Evolutionary conservation across 2,797 vertebrate species (phyloP).

Genomic region (Leptoclinus maculatus): DNA sequence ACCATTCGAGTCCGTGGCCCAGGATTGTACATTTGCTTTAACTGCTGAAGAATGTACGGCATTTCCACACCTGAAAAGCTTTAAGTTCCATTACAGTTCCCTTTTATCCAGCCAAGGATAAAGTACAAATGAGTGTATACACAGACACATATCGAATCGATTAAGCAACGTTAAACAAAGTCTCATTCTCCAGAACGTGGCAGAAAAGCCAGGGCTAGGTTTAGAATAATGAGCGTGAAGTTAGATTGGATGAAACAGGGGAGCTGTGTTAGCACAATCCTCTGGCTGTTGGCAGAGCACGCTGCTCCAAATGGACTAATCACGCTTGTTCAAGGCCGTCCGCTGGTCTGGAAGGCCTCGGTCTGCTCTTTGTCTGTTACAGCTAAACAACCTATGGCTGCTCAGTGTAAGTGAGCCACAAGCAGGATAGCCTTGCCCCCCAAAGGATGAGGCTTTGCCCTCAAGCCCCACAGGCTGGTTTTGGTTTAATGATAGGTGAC

Average conservation of each 20-base stretch:
- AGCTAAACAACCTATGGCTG: conserved; percentile 57
- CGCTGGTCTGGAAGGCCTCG: conserved; percentile 70
- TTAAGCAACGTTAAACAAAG: conserved; percentile 73
- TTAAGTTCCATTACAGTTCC: conserved; percentile 51
- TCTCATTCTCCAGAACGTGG: conserved; percentile 62
- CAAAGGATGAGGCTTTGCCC: conserved; percentile 45
- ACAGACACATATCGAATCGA: conserved; percentile 70
- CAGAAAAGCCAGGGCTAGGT: conserved; percentile 47
- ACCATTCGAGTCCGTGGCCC: conserved; percentile 25
- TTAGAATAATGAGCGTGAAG: conserved; percentile 75
- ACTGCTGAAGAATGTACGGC: conserved; percentile 40
- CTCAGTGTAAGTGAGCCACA: conserved; percentile 51
- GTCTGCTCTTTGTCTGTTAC: conserved; percentile 59
- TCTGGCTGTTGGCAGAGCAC: conserved; percentile 72
- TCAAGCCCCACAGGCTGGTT: conserved; percentile 39
- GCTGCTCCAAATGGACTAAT: conserved; percentile 77
- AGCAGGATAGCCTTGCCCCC: conserved; percentile 31
- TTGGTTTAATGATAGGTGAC: conserved; percentile 65
- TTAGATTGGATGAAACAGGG: conserved; percentile 70
- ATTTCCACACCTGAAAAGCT: conserved; percentile 63
- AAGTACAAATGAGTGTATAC: conserved; percentile 69
- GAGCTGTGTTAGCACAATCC: conserved; percentile 72
- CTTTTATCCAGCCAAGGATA: conserved; percentile 63
- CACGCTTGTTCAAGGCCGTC: conserved; percentile 76
- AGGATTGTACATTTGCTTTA: conserved; percentile 58